phyloP scores from a whole-genome alignment of 2,797 vertebrate genomes.

The Coregonus ussuriensis region DNA sequence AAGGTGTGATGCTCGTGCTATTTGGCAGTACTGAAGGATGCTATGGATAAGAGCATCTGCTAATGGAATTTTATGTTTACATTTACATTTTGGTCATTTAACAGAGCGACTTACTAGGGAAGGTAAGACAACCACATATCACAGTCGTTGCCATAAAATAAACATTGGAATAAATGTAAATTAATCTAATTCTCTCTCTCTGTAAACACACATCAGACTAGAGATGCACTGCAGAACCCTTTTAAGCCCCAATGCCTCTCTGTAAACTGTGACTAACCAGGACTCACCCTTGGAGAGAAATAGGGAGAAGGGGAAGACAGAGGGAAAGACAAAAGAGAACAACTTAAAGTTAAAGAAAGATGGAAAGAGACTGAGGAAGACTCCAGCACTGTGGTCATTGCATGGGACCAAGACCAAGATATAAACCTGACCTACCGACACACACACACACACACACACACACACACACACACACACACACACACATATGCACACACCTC shows the following conservation, averaged over 20 bases:
- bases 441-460: background rate
- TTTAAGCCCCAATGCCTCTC: background rate
- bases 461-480: too few relatives aligned
- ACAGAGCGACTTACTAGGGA: background rate
- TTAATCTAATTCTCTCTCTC: background rate
- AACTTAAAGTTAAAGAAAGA: background rate
- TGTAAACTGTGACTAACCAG: conserved; percentile 5
- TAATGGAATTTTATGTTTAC: too few relatives aligned
- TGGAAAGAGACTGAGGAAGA: background rate
- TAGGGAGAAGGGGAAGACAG: background rate
- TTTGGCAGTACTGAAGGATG: too few relatives aligned
- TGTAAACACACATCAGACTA: background rate
- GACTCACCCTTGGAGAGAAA: background rate
- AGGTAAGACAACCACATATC: too few relatives aligned
- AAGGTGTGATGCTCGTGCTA: too few relatives aligned
- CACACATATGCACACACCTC: too few relatives aligned
- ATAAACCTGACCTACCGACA: background rate
- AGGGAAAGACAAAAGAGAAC: too few relatives aligned
- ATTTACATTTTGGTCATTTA: background rate
- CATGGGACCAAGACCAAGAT: background rate
- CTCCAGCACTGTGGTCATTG: background rate
- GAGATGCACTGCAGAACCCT: background rate
- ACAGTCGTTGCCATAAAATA: too few relatives aligned
- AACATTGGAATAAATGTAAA: too few relatives aligned
- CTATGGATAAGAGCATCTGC: too few relatives aligned